Percentiles rank a stretch among this genome's conserved stretches.
These are phyloP conservation scores for Anodontia alba DNA, from an alignment of 2,888 invertebrate genomes.

Conservation along the genomic window DNA sequence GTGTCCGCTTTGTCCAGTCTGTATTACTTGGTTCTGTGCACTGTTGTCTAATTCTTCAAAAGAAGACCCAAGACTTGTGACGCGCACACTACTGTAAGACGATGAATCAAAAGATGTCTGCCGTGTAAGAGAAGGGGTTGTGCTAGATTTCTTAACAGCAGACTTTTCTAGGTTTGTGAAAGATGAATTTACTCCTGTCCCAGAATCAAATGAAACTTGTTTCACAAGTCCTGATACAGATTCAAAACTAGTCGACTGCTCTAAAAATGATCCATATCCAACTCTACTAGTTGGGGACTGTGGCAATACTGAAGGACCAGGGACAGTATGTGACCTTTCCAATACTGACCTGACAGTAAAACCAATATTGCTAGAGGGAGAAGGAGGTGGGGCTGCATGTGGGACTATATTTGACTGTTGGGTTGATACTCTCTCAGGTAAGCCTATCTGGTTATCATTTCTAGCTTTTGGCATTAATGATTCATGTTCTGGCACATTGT, in stretches of 20 bases:
- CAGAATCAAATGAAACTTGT: constrained; percentile 22
- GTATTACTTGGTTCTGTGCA: neutral
- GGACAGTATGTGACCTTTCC: constrained; percentile 41
- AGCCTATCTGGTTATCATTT: constrained; percentile 44
- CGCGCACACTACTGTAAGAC: constrained; percentile 45
- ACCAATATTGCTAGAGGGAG: neutral
- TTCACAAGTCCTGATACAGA: constrained; percentile 18
- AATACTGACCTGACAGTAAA: constrained; percentile 23
- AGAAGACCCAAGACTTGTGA: constrained; percentile 57
- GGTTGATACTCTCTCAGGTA: constrained; percentile 32
- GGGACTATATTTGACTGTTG: neutral
- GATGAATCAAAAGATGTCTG: constrained; percentile 63
- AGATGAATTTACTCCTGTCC: neutral
- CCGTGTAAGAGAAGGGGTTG: constrained; percentile 54
- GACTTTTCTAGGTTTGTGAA: constrained; percentile 27
- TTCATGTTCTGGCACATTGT: constrained; percentile 57
- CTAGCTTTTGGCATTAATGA: constrained; percentile 19
- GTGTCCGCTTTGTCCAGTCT: neutral
- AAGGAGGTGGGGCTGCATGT: neutral
- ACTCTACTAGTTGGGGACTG: constrained; percentile 45
- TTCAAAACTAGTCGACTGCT: constrained; percentile 53
- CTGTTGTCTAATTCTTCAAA: constrained; percentile 44
- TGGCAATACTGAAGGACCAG: constrained; percentile 44
- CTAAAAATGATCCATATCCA: constrained; percentile 34
- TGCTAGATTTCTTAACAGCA: constrained; percentile 55